These are phyloP conservation scores for Heliconius ethilla DNA, from an alignment of 2,888 invertebrate genomes.

Conservation along the genomic window DNA sequence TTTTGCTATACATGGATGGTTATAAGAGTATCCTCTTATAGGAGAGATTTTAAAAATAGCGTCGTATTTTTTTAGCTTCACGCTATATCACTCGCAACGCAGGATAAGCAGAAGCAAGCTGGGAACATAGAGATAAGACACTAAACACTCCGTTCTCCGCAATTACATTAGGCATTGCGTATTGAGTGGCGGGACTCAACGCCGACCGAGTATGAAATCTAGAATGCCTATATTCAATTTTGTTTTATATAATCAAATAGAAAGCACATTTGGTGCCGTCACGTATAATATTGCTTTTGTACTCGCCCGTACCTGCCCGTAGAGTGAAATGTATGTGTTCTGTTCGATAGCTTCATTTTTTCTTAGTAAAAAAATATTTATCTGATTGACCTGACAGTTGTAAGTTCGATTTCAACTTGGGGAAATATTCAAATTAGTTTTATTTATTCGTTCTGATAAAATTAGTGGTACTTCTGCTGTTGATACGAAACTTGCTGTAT, in stretches of 20 bases:
- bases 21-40: background rate
- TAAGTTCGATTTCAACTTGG: no score
- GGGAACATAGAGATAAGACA: no score
- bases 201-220: background rate
- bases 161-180: background rate
- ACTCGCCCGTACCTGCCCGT: slow-evolving; percentile 15
- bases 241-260: slow-evolving; percentile 14
- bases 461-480: no score
- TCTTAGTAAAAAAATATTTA: background rate
- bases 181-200: background rate
- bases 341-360: background rate
- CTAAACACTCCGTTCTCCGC: background rate
- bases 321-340: background rate
- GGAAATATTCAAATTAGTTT: no score
- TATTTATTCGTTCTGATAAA: no score
- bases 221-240: slow-evolving; percentile 17
- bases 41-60: no score
- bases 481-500: no score
- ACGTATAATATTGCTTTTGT: slow-evolving; percentile 31
- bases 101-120: no score
- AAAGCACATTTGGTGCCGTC: slow-evolving; percentile 29
- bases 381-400: no score
- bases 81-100: no score
- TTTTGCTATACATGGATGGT: background rate
- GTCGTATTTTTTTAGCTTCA: no score